Evolutionary conservation across 2,888 invertebrate species (phyloP).

Genomic region (Idaea dimidiata): DNA sequence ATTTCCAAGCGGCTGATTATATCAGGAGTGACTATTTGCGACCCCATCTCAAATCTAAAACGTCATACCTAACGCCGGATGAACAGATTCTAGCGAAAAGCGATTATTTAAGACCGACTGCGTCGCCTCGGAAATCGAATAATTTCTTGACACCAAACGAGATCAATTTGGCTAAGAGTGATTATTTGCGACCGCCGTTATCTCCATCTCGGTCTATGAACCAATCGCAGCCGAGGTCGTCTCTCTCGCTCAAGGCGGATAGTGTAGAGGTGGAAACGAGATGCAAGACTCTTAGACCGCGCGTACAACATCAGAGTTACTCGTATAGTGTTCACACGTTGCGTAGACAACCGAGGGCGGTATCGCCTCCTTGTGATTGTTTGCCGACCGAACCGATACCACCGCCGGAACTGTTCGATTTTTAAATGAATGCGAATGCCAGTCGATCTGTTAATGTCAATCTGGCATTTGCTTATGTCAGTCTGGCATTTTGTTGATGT

Average conservation of each 20-base stretch:
- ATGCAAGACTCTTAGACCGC: conserved; percentile 34
- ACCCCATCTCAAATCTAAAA: conserved; percentile 38
- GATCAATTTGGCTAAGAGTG: conserved; percentile 33
- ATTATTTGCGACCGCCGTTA: conserved; percentile 53
- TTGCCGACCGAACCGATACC: conserved; percentile 64
- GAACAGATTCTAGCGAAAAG: conserved; percentile 22
- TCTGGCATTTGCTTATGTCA: background rate
- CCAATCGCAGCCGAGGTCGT: conserved; percentile 47
- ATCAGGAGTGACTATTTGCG: conserved; percentile 59
- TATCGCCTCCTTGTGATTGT: conserved; percentile 51
- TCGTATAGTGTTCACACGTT: conserved; percentile 55
- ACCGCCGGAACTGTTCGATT: conserved; percentile 72
- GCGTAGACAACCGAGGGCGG: conserved; percentile 40
- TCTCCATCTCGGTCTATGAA: conserved; percentile 36
- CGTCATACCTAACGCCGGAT: conserved; percentile 22
- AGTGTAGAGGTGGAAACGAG: conserved; percentile 37
- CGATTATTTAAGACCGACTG: conserved; percentile 20
- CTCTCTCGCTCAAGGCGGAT: conserved; percentile 56
- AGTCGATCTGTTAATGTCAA: background rate
- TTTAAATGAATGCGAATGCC: conserved; percentile 33
- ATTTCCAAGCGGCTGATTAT: conserved; percentile 62
- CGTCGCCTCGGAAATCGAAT: conserved; percentile 16
- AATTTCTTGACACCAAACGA: conserved; percentile 13
- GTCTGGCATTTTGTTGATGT: background rate
- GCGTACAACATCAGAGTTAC: conserved; percentile 39